Percentiles rank a stretch among this genome's conserved stretches.
Conservation (phyloP, 1,140 invertebrate species). For the Diabrotica undecimpunctata region DNA sequence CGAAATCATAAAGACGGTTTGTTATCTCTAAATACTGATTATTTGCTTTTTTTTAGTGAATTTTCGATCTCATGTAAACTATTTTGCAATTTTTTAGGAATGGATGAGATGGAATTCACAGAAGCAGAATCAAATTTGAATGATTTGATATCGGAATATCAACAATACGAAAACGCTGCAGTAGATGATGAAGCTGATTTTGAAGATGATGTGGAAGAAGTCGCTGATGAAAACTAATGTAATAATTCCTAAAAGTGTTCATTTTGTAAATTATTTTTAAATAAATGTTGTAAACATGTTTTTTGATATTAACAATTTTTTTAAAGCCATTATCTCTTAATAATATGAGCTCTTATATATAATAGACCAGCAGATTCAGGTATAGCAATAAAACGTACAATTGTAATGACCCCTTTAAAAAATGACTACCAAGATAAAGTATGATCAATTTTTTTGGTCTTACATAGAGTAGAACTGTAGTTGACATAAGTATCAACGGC, state of each 20-base stretch:
- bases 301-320: background rate
- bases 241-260: background rate
- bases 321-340: background rate
- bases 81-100: conserved; percentile 35
- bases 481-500: too few species aligned
- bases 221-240: conserved; percentile 48
- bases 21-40: background rate
- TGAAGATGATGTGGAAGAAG: conserved; percentile 42
- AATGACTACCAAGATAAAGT: too few species aligned
- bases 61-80: background rate
- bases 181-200: conserved; percentile 30
- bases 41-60: background rate
- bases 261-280: background rate
- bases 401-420: too few species aligned
- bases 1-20: background rate
- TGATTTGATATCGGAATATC: conserved; percentile 77
- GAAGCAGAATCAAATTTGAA: conserved; percentile 78
- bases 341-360: background rate
- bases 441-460: too few species aligned
- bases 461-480: too few species aligned
- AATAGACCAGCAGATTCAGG: background rate
- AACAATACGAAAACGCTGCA: conserved; percentile 70
- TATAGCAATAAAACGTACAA: too few species aligned
- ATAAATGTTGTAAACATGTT: background rate
- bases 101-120: conserved; percentile 79